A percentile compares a stretch with the other conserved stretches of the same genome.
These are phyloP conservation scores for Atlantisia rogersi DNA, from an alignment of 2,113 vertebrate genomes.

Conservation along the genomic window DNA sequence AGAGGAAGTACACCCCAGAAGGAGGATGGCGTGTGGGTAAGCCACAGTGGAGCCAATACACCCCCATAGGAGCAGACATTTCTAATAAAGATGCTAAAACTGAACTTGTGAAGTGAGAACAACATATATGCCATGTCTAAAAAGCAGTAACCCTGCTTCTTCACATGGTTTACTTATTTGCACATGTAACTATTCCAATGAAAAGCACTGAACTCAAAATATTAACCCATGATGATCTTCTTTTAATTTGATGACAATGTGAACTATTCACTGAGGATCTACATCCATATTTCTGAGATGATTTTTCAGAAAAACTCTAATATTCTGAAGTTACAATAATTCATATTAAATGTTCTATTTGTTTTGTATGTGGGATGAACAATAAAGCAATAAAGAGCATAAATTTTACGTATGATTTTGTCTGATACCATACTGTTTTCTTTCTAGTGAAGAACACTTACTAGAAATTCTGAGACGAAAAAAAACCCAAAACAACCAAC, in stretches of 20 bases:
- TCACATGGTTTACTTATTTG: not conserved
- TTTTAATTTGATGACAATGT: not conserved
- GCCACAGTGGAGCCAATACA: not conserved
- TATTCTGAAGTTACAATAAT: not conserved
- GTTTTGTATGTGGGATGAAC: accelerated
- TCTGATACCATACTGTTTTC: not conserved
- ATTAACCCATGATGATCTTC: not conserved
- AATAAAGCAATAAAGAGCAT: not conserved
- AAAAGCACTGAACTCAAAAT: not conserved
- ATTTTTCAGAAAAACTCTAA: not conserved
- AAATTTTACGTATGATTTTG: not conserved
- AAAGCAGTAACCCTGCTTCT: not conserved
- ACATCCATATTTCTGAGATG: not conserved
- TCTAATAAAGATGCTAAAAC: not conserved
- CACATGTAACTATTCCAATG: not conserved
- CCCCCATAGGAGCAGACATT: accelerated
- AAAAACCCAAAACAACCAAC: not conserved
- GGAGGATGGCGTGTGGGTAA: accelerated
- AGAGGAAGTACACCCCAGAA: not conserved
- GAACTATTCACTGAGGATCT: not conserved
- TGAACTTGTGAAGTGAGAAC: not conserved
- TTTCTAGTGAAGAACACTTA: not conserved
- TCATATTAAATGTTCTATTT: not conserved
- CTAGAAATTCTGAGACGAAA: not conserved
- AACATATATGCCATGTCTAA: not conserved